Percentiles rank a stretch among this genome's conserved stretches.
Evolutionary conservation across 92 coral and sea anemone genomes (phyloP).

Genomic region (Epizoanthus rinbou): DNA sequence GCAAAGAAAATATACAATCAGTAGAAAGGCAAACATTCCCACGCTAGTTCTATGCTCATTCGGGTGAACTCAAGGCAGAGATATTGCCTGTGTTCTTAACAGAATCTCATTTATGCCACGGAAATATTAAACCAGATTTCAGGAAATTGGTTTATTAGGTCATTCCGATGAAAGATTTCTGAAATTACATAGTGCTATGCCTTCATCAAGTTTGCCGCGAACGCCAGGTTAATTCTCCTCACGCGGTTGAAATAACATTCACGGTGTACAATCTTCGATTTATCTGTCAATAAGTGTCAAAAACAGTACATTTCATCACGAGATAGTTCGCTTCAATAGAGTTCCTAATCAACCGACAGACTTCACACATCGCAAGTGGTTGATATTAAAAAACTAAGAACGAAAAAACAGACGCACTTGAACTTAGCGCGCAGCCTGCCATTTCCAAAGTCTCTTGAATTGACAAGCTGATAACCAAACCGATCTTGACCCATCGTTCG

Average conservation of each 20-base stretch:
- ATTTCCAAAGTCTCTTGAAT: not conserved
- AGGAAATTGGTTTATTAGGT: constrained; percentile 36
- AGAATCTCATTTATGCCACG: constrained; percentile 10
- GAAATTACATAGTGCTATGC: constrained; percentile 8
- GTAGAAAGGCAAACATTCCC: constrained; percentile 9
- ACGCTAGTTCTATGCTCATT: not conserved
- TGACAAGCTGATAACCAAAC: no score
- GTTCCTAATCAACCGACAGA: constrained; percentile 32
- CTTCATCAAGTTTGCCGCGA: constrained; percentile 16
- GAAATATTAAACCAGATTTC: constrained; percentile 33
- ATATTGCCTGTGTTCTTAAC: not conserved
- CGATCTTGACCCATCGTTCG: not conserved
- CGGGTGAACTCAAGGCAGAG: not conserved
- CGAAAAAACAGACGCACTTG: constrained; percentile 40
- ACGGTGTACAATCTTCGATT: constrained; percentile 26
- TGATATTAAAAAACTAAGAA: constrained; percentile 29
- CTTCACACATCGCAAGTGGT: constrained; percentile 38
- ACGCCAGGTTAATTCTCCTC: constrained; percentile 23
- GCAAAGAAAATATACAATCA: constrained; percentile 23
- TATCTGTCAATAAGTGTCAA: constrained; percentile 43
- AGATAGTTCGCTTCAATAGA: constrained; percentile 39
- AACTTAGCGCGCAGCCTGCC: not conserved
- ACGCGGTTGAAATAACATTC: constrained; percentile 46
- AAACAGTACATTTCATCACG: constrained; percentile 36
- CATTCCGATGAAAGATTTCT: constrained; percentile 39